Conservation (phyloP, 2,888 invertebrate species). For the Alsophila aescularia region DNA sequence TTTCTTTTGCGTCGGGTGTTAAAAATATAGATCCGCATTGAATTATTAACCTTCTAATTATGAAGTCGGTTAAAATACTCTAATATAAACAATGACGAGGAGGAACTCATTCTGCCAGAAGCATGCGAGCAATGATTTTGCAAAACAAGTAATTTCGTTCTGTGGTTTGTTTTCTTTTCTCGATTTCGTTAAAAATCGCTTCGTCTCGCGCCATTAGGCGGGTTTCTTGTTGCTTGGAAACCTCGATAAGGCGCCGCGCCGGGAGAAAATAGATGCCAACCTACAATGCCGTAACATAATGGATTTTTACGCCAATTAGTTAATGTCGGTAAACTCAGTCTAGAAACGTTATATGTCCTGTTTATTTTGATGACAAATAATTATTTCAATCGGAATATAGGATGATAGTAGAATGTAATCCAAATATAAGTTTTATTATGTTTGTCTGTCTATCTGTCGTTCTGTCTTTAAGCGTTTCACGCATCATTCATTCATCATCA, state of each 20-base stretch:
- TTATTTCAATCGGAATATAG: too few relatives aligned
- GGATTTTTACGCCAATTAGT: constrained; percentile 43
- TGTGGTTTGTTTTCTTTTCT: constrained; percentile 28
- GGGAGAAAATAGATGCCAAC: constrained; percentile 28
- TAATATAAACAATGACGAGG: background rate
- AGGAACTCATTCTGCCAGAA: background rate
- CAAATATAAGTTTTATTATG: too few relatives aligned
- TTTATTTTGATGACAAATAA: background rate
- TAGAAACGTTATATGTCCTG: constrained; percentile 10
- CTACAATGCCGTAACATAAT: constrained; percentile 33
- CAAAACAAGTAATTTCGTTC: constrained; percentile 23
- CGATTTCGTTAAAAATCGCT: constrained; percentile 36
- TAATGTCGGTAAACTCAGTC: constrained; percentile 18
- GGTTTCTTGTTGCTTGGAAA: constrained; percentile 36
- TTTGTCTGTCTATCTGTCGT: too few relatives aligned
- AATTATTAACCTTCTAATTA: too few relatives aligned
- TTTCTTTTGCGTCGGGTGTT: too few relatives aligned
- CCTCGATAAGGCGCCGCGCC: constrained; percentile 26
- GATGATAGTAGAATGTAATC: too few relatives aligned
- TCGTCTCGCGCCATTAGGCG: constrained; percentile 40
- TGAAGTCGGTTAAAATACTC: too few relatives aligned
- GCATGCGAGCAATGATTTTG: constrained; percentile 11
- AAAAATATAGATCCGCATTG: too few relatives aligned
- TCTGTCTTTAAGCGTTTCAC: too few relatives aligned
- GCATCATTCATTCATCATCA: too few relatives aligned